A percentile compares a stretch with the other conserved stretches of the same genome.
Evolutionary conservation across 1,140 invertebrate genomes (phyloP).

Genomic region (Lepidurus apus): DNA sequence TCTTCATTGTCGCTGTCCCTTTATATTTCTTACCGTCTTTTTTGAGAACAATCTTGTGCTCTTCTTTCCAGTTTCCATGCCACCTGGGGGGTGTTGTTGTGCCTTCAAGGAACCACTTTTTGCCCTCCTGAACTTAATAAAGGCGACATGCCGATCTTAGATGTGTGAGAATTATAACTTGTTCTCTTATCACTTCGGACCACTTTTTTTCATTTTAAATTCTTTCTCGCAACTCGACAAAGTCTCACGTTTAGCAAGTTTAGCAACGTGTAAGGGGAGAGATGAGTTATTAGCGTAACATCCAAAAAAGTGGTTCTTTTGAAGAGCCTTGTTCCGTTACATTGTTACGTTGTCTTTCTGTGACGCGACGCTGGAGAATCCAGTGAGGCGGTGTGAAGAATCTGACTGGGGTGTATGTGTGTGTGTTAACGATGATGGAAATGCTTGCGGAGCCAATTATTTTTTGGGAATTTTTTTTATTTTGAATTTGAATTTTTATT

Average conservation of each 20-base stretch:
- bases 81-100: background rate
- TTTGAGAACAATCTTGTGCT: constrained; percentile 6
- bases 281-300: background rate
- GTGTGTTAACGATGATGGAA: background rate
- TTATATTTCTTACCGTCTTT: constrained; percentile 7
- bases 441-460: background rate
- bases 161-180: background rate
- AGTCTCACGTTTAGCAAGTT: background rate
- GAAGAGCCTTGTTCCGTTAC: background rate
- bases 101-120: constrained; percentile 28
- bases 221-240: background rate
- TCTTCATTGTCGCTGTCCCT: constrained; percentile 10
- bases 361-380: background rate
- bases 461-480: background rate
- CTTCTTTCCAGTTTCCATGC: constrained; percentile 25
- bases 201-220: background rate
- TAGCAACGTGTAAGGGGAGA: background rate
- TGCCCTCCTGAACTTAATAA: background rate
- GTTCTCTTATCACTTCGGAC: background rate
- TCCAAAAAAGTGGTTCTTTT: background rate
- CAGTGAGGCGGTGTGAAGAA: background rate
- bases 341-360: background rate
- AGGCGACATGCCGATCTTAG: background rate
- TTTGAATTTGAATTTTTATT: background rate
- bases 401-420: background rate